Conservation (phyloP, 1,140 invertebrate species). For the Orchesella cincta region DNA sequence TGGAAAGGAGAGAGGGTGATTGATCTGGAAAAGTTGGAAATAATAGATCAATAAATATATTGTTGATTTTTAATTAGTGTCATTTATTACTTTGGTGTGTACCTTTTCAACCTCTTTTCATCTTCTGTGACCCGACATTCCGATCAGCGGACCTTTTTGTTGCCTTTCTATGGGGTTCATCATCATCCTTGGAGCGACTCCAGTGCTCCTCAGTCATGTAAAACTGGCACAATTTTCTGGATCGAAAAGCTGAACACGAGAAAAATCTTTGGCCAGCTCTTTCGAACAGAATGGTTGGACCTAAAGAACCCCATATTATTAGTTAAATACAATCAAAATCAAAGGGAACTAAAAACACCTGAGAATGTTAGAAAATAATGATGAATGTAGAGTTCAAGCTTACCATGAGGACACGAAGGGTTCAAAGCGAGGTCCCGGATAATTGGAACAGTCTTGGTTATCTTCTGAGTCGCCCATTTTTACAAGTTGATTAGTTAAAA, state of each 20-base stretch:
- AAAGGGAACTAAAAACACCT: too few species aligned
- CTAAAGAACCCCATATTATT: constrained; percentile 4
- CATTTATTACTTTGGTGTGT: too few species aligned
- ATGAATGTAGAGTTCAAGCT: not conserved
- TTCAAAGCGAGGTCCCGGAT: constrained; percentile 1
- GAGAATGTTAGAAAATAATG: not conserved
- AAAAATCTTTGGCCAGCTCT: constrained; percentile 3
- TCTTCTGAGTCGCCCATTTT: too few species aligned
- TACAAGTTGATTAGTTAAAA: too few species aligned
- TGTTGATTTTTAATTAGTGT: too few species aligned
- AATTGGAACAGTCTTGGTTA: not conserved
- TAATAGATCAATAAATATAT: too few species aligned
- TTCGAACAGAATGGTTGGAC: constrained; percentile 26
- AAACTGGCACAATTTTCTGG: constrained; percentile 9
- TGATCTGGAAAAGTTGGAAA: not conserved
- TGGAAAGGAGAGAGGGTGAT: not conserved
- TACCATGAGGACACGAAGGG: not conserved
- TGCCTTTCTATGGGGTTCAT: too few species aligned
- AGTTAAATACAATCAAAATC: not conserved
- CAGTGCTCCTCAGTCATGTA: constrained; percentile 23
- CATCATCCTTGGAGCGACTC: not conserved
- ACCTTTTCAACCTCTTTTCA: too few species aligned
- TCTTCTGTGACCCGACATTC: too few species aligned
- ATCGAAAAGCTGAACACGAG: constrained; percentile 9
- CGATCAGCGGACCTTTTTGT: too few species aligned